Base-by-base conservation (phyloP, 2,113 vertebrate species). In the Brienomyrus longianalis region DNA sequence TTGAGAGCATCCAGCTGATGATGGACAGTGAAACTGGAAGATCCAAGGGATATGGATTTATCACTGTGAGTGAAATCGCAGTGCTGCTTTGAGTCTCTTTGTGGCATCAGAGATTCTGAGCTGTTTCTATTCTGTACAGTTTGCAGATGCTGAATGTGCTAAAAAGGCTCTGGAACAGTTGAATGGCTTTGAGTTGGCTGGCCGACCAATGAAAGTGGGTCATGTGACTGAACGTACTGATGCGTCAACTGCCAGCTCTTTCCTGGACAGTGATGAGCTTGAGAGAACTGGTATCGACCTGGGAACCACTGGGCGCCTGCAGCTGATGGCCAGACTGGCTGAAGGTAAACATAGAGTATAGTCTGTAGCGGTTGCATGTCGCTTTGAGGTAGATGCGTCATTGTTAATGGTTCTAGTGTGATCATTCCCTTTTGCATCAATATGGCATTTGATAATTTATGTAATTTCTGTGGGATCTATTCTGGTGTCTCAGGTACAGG, bases 1-100 rank as follows among this genome's bases (percentile, higher is more conserved):
- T 99, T 91, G 98, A 99, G 93, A 98, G 97, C 92, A 99, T 99
- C 93, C 98, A 99, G 89, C 96, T 99, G 90, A 99, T 99, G 98
- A 98, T 98, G 98, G 98, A 99, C 92, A 98, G 97, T 92, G 98
- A 99, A 95, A 98, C 98, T 0, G 97, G 97, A 11, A 95, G 97
- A 51, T 99, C 98, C 3, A 99, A 99, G 94, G 98, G 98, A 92
- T 99, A 99, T 27, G 98, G 98, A 92, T 99, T 99, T 93, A 99
- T 99, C 94, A 99, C 98, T 9, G 98, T 99, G 96, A 95, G 96
- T 92, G 90, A 23, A 48, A 4, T 50, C 10, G 51, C 43, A 4
- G 45, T 35, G 17, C 13, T 23, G 10, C 15, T 9, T 62, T 31
- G 27, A 5, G 19, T 23, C 47, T 51, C 5, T 91, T 15, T 90